These are phyloP conservation scores for Operophtera brumata DNA, from an alignment of 2,888 invertebrate species.

Conservation along the genomic window DNA sequence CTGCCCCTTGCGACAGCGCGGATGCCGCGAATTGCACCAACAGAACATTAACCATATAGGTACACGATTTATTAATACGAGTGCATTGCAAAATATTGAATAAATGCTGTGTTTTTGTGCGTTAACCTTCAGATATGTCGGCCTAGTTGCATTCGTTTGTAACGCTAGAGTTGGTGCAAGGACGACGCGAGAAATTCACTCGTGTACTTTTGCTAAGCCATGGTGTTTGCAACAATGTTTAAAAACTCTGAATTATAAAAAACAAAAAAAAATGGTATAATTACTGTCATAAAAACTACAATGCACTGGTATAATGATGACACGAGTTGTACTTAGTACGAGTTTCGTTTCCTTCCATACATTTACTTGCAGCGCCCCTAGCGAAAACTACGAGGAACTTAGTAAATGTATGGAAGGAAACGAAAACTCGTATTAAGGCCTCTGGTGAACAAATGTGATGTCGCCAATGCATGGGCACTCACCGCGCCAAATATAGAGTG, in stretches of 20 bases:
- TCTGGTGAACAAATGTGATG: too few relatives aligned
- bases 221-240: background rate
- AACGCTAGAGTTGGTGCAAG: slow-evolving; percentile 72
- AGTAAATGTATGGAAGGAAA: too few relatives aligned
- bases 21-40: slow-evolving; percentile 73
- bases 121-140: slow-evolving; percentile 72
- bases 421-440: too few relatives aligned
- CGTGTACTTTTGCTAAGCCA: slow-evolving; percentile 15
- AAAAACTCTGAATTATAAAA: background rate
- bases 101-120: slow-evolving; percentile 68
- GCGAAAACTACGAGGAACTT: too few relatives aligned
- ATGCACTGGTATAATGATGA: background rate
- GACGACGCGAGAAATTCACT: slow-evolving; percentile 57
- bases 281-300: background rate
- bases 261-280: background rate
- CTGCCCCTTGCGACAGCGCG: slow-evolving; percentile 74
- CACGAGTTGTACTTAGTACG: too few relatives aligned
- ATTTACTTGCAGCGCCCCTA: too few relatives aligned
- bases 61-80: slow-evolving; percentile 72
- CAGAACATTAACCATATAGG: slow-evolving; percentile 57
- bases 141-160: slow-evolving; percentile 72
- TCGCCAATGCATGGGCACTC: slow-evolving; percentile 54
- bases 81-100: slow-evolving; percentile 75
- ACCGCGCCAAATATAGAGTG: slow-evolving; percentile 74
- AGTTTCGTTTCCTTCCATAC: too few relatives aligned